These are phyloP conservation scores for Proterorhinus semilunaris DNA, from an alignment of 2,113 vertebrate species.

Conservation along the genomic window DNA sequence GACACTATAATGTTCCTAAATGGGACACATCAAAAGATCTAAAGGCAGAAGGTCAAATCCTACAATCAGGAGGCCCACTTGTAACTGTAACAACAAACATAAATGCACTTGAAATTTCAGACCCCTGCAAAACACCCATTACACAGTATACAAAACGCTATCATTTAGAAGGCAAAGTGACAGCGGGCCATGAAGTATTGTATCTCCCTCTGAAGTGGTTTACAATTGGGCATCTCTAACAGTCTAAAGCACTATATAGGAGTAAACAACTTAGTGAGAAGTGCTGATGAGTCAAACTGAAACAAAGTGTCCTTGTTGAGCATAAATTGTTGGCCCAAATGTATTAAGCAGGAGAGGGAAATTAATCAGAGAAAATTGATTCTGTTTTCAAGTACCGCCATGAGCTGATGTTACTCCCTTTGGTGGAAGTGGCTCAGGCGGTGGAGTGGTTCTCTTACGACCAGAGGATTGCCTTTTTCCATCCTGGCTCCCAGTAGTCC, in stretches of 20 bases:
- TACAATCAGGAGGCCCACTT: conserved; percentile 3
- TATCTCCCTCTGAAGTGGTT: background rate
- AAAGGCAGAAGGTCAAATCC: conserved; percentile 9
- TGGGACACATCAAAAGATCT: background rate
- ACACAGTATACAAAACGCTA: conserved; percentile 6
- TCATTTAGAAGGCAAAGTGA: conserved; percentile 7
- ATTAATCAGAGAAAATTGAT: background rate
- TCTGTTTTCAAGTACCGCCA: background rate
- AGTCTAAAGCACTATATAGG: conserved; percentile 6
- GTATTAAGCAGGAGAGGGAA: background rate
- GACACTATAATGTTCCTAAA: conserved; percentile 9
- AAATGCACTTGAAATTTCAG: conserved; percentile 11
- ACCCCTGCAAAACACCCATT: background rate
- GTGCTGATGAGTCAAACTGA: background rate
- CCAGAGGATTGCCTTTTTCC: too few species aligned
- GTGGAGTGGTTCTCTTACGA: too few species aligned
- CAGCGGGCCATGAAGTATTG: conserved; percentile 14
- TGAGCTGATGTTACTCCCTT: background rate
- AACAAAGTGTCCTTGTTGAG: background rate
- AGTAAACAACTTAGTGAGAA: conserved; percentile 9
- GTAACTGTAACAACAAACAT: conserved; percentile 3
- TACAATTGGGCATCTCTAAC: conserved; percentile 8
- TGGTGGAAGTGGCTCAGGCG: too few species aligned
- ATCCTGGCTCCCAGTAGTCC: too few species aligned
- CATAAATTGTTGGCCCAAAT: background rate